phyloP scores from a whole-genome alignment of 2,888 invertebrate species.

The Dasypolia templi region DNA sequence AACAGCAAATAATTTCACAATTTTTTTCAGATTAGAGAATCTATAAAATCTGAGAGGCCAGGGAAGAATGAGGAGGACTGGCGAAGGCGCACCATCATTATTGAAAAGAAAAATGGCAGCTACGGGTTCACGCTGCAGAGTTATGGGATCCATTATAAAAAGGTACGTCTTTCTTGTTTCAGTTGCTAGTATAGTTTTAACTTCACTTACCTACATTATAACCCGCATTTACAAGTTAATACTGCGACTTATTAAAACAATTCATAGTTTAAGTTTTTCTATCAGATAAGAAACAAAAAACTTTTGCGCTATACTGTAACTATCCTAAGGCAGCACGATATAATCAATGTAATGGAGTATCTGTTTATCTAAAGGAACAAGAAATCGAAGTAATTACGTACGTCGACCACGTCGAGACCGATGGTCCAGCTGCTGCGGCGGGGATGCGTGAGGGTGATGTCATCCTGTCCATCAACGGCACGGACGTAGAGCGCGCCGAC shows the following conservation, averaged over 20 bases:
- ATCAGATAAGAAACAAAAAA: neutral
- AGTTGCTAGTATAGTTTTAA: neutral
- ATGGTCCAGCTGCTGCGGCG: slow-evolving; percentile 97
- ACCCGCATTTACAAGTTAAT: neutral
- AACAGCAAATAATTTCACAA: neutral
- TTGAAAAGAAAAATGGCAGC: slow-evolving; percentile 96
- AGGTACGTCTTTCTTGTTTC: slow-evolving; percentile 77
- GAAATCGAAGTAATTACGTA: slow-evolving; percentile 99
- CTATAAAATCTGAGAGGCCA: slow-evolving; percentile 82
- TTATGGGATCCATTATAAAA: slow-evolving; percentile 98
- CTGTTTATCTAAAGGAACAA: slow-evolving; percentile 90
- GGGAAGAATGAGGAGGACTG: slow-evolving; percentile 94
- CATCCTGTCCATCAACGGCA: slow-evolving; percentile 98
- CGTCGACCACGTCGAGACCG: slow-evolving; percentile 98
- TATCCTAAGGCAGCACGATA: neutral
- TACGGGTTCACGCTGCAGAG: slow-evolving; percentile 99
- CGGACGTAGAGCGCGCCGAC: slow-evolving; percentile 98
- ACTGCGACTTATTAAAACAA: slow-evolving; percentile 6
- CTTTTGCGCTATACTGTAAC: neutral
- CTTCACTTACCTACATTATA: neutral
- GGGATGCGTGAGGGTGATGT: slow-evolving; percentile 99
- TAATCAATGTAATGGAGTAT: neutral
- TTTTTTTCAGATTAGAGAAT: slow-evolving; percentile 80
- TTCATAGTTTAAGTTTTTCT: neutral
- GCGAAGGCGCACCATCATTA: slow-evolving; percentile 96